Evolutionary conservation across 1,140 invertebrate genomes (phyloP), one percentile per base, ranked within the genome.

Genomic region (Papilio aristodemus): DNA sequence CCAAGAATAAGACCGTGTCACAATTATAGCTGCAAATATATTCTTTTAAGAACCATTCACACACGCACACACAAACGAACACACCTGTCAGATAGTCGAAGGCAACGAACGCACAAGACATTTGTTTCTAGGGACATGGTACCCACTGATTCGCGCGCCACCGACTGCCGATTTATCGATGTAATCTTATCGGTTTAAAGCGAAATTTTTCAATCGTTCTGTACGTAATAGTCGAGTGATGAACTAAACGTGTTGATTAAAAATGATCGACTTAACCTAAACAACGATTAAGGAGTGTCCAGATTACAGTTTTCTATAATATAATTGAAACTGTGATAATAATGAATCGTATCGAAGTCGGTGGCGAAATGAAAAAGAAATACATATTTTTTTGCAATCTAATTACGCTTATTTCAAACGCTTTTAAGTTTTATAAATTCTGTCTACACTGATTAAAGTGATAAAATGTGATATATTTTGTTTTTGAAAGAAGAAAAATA

Each of bases 71-170:
- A 14, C 13, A 17, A 7, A 14, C 58, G 8, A 14, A 62, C 59
- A 17, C 14, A 60, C 58, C 59, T 62, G 59, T 62, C 59, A 62
- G 14, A 38, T 19, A 62, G 19, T 62, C 22, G 59, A 36, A 32
- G 36, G 36, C 36, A 37, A 62, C 36, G 4, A 62, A 38, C 7
- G 59, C 36, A 17, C 59, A 62, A 38, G 59, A 62, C 59, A 62
- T 62, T 38, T 62, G 59, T 13, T 62, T 14, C 11, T 39, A 62
- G 1, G 14, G 11, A 62, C 59, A 62, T 62, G 36, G 14, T 62
- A 62, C 3, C 59, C 6, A 62, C 59, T 62, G 59, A 62, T 14
- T 0, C 8, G 9, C 32, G 17, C 36, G 32, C 36, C 4, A 17
- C 59, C 14, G 14, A 36, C 11, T 57, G 11, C 32, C 25, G 4